Conservation (phyloP, 2,797 vertebrate species). For the Smutsia gigantea region DNA sequence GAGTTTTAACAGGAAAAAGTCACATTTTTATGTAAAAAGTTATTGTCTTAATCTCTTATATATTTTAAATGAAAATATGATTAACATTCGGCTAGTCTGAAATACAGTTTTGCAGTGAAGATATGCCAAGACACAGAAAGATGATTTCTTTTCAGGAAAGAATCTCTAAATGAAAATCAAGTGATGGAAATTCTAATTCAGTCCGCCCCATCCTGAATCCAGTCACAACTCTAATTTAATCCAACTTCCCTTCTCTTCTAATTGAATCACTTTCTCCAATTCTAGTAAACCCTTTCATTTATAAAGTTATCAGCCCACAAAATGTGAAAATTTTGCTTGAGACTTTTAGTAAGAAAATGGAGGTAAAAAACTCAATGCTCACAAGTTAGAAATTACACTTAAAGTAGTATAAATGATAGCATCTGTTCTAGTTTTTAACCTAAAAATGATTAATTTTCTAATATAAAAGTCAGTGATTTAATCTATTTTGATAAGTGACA, state of each 20-base stretch:
- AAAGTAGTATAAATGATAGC: slow-evolving; percentile 6
- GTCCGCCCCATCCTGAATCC: neutral
- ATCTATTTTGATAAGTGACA: too few relatives aligned
- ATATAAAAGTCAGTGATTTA: too few relatives aligned
- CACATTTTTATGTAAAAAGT: slow-evolving; percentile 25
- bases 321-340: slow-evolving; percentile 35
- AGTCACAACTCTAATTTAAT: neutral
- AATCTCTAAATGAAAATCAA: slow-evolving; percentile 25
- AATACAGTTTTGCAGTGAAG: slow-evolving; percentile 49
- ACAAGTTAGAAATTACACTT: slow-evolving; percentile 27
- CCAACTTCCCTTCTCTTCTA: neutral
- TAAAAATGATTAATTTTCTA: neutral
- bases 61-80: slow-evolving; percentile 55
- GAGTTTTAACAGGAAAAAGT: slow-evolving; percentile 12
- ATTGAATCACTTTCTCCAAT: neutral
- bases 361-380: neutral
- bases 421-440: neutral
- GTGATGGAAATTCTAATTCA: slow-evolving; percentile 31
- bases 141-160: neutral
- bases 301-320: neutral
- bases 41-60: neutral
- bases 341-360: slow-evolving; percentile 31
- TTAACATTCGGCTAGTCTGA: slow-evolving; percentile 1
- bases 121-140: slow-evolving; percentile 16
- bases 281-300: neutral